Base-by-base conservation (phyloP, 2,113 vertebrate genomes). In the Australoheros scitulus region DNA sequence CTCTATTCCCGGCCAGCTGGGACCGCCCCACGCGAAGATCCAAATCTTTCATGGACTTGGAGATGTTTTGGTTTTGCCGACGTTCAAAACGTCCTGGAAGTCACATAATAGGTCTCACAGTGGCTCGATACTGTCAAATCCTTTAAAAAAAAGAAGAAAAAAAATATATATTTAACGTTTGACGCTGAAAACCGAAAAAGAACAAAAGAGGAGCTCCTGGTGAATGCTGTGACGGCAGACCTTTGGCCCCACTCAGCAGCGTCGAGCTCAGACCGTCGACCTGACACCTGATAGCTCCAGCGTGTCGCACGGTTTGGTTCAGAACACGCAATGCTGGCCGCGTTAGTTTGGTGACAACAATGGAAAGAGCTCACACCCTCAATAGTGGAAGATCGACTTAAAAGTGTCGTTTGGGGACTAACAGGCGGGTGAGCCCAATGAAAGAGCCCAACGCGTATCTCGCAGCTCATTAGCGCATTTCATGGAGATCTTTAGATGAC, bases 281-380 rank as follows among this genome's bases (percentile, higher is more conserved):
- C 82, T 84, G 92, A 93, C 93, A 93, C 89, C 91, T 89, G 94
- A 94, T 89, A 38, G 84, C 72, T 87, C 22, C 81, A 26, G 38
- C 24, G 63, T 78, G 84, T 82, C 81, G 82, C 79, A 77, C 80
- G 26, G 56, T 77, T 57, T 81, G 75, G 50, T 76, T 36, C n/a
- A 52, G 20, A 76, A 75, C 59, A 77, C 50, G 22, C 32, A 26
- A 36, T 77, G 75, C 80, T 59, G 20, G 20, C 22, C 61, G 41
- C 34, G 64, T 76, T 84, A 65, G 9, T 61, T 63, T 59, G 59
- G 85, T 74, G 85, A 79, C 84, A 92, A 89, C 65, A n/a, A 52
- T 56, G 43, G 34, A 63, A 57, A 32, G 43, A 64, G 81, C 76
- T 61, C 77, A 60, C 86, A 65, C 79, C 81, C 64, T 65, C 82